Evolutionary conservation across 2,888 invertebrate genomes (phyloP), one percentile per base, ranked within the genome.

Genomic region (Ametastegia equiseti): DNA sequence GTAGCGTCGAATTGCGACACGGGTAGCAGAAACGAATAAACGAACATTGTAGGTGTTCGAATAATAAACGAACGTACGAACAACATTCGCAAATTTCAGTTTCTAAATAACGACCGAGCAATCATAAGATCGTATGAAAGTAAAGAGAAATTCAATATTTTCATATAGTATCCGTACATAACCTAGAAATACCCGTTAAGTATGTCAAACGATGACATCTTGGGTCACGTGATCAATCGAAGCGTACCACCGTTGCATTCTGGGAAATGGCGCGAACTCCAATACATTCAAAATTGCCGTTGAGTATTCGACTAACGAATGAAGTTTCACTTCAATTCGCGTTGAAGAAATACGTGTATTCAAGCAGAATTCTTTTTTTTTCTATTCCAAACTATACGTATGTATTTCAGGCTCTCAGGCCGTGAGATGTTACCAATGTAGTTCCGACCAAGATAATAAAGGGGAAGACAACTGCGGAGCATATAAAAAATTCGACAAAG

Each of bases 371-470:
- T 60, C 0, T 11, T 60, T 11, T 30, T 30, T 60, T 30, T 15
- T 60, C 15, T 47, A 15, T 47, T n/a, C 15, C 15, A 4, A 47
- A 57, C 13, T 27, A 57, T 30, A n/a, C n/a, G n/a, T n/a, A n/a
- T n/a, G n/a, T 30, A 30, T 60, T 86, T 54, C 67, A 89, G 88
- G 85, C 65, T 84, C 85, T 57, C 92, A 93, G 85, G 95, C 96
- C 84, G 96, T 98, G 85, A 94, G 97, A 89, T 99, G 99, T 92
- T 99, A 97, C 90, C 98, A 99, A 90, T 99, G 99, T 92, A 96
- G 98, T 84, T 97, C 98, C 13, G 95, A 95, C 85, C 96, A 97
- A 83, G 97, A 97, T 89, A 94, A 94, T 2, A 94, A 96, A 87
- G 95, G 95, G 7, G 95, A 96, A 87, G 97, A 98, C 88, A 96